These are phyloP conservation scores for Thereva unica DNA, from an alignment of 2,888 invertebrate species.

Conservation along the genomic window DNA sequence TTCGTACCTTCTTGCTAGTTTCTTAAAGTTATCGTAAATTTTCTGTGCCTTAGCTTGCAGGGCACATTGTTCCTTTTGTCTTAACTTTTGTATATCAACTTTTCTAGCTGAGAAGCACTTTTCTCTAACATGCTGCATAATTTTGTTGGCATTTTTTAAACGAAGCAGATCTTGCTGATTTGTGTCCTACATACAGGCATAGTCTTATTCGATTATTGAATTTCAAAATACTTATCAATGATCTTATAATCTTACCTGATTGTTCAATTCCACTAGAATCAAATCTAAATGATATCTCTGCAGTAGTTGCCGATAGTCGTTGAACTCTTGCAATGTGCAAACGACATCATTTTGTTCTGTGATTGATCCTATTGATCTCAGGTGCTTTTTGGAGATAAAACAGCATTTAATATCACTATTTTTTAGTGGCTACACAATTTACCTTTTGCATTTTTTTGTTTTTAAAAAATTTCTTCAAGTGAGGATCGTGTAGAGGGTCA, in stretches of 20 bases:
- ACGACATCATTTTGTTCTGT: constrained; percentile 65
- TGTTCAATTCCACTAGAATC: constrained; percentile 57
- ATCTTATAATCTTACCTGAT: constrained; percentile 41
- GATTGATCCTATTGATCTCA: constrained; percentile 63
- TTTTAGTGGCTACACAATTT: constrained; percentile 11
- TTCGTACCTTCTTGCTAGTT: background rate
- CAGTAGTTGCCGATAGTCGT: constrained; percentile 66
- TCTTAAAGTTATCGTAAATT: background rate
- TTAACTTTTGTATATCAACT: no score
- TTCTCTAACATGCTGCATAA: no score
- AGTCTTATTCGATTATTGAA: background rate
- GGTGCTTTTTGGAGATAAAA: constrained; percentile 46
- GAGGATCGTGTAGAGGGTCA: constrained; percentile 64
- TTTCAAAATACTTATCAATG: background rate
- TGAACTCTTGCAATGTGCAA: constrained; percentile 68
- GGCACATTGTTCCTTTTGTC: constrained; percentile 49
- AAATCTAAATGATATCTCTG: constrained; percentile 63
- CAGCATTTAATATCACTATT: background rate
- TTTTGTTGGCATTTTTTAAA: no score
- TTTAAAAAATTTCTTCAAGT: constrained; percentile 62
- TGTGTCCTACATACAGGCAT: background rate
- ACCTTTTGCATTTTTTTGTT: constrained; percentile 54
- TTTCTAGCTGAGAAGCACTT: no score
- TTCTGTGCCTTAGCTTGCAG: background rate
- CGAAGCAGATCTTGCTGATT: constrained; percentile 1